phyloP scores from a whole-genome alignment of 2,113 vertebrate genomes.

The Gambusia affinis region DNA sequence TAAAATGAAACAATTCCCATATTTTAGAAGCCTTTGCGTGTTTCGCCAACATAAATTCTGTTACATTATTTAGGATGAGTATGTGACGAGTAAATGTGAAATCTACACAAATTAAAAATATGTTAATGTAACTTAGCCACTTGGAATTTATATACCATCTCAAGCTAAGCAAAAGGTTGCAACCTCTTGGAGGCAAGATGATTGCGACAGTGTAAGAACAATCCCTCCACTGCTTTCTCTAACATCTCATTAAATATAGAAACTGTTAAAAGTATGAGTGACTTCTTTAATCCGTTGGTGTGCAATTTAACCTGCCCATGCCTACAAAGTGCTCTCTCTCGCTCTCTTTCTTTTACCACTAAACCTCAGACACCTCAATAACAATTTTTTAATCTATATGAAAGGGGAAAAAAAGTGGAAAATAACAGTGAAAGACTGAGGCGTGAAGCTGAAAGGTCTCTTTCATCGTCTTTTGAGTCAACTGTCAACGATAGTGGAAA shows the following conservation, averaged over 20 bases:
- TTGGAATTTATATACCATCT: too few species aligned
- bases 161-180: too few species aligned
- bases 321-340: background rate
- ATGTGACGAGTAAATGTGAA: too few species aligned
- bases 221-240: background rate
- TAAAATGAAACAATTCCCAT: too few species aligned
- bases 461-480: constrained; percentile 70
- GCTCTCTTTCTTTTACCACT: background rate
- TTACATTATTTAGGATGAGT: too few species aligned
- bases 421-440: constrained; percentile 8
- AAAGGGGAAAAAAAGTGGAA: background rate
- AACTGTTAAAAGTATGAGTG: background rate
- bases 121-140: too few species aligned
- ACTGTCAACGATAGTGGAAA: constrained; percentile 76
- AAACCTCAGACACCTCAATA: background rate
- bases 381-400: background rate
- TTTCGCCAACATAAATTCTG: too few species aligned
- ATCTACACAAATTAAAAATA: too few species aligned
- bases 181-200: too few species aligned
- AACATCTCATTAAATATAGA: background rate
- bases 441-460: constrained; percentile 58
- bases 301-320: background rate
- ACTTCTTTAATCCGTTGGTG: background rate
- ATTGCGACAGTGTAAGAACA: background rate
- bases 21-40: too few species aligned